Base-by-base conservation (phyloP, 2,113 vertebrate species). In the Oncorhynchus gorbuscha region DNA sequence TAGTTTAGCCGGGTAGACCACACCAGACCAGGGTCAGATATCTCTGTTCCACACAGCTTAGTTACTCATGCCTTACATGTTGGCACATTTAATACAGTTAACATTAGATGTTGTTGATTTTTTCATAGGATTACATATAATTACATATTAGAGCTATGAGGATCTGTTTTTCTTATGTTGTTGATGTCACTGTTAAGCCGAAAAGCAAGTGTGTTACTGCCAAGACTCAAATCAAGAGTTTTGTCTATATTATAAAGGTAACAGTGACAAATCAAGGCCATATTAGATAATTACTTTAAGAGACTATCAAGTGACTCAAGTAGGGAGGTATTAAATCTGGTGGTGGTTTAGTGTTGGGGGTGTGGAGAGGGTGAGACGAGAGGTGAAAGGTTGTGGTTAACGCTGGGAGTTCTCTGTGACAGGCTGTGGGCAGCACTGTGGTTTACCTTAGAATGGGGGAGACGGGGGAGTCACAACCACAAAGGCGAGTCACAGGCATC, bases 401-500 rank as follows among this genome's bases (percentile, higher is more conserved):
- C 49, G 69, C 51, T 61, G 78, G 80, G 83, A 86, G 85, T 77
- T 81, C 86, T 80, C 48, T 59, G 75, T 76, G 67, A 79, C 73
- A 85, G 74, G 71, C 76, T 84, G 85, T 61, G 76, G 86, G 74
- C 76, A 84, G 81, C 66, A 76, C 80, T 92, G 90, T 22, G 91
- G 91, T 93, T 88, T 88, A 81, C 86, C 84, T 79, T 73, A 67
- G 18, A 84, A 79, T 79, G 73, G 72, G 35, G 68, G 68, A 71
- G 87, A 39, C 0, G 39, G 39, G 8, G 35, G 39, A 2, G 68
- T 87, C 79, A 45, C n/a, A 79, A 79, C 77, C 83, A 86, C 84
- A 82, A 90, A 89, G 89, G 79, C 89, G 83, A 92, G 72, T 91
- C 91, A 90, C 74, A 77, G 81, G 73, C 62, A 70, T 22, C 13